Percentiles rank a stretch among this genome's conserved stretches.
Evolutionary conservation across 2,888 invertebrate species (phyloP).

Genomic region (Plemyria rubiginata): DNA sequence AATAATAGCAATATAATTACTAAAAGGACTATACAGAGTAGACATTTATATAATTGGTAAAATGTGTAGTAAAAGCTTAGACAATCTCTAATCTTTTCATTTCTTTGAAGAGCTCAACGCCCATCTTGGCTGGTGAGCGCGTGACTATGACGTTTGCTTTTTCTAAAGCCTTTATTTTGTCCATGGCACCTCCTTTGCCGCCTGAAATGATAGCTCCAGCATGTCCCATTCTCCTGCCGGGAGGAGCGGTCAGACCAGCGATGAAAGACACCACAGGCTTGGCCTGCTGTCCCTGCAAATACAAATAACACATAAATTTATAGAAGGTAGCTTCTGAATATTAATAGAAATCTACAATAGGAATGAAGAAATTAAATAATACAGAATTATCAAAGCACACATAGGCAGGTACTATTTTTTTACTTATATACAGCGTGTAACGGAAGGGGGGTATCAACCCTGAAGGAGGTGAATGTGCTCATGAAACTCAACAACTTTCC

Average conservation of each 20-base stretch:
- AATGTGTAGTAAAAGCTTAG: conserved; percentile 56
- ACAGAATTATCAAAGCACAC: background rate
- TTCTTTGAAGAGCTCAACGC: conserved; percentile 93
- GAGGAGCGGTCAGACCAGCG: conserved; percentile 99
- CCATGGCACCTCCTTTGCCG: conserved; percentile 98
- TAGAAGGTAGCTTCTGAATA: background rate
- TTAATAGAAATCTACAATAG: background rate
- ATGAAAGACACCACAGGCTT: conserved; percentile 99
- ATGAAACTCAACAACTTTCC: too few relatives aligned
- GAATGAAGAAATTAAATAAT: background rate
- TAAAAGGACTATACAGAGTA: conserved; percentile 70
- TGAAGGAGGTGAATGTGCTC: too few relatives aligned
- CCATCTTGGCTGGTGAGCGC: conserved; percentile 98
- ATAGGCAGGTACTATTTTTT: too few relatives aligned
- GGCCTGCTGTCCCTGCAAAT: conserved; percentile 90
- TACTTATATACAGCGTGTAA: too few relatives aligned
- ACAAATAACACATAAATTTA: conserved; percentile 16
- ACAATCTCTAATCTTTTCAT: conserved; percentile 92
- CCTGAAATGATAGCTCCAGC: conserved; percentile 99
- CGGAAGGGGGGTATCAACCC: too few relatives aligned
- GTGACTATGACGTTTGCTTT: conserved; percentile 97
- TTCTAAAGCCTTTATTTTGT: conserved; percentile 98
- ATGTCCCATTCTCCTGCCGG: conserved; percentile 99
- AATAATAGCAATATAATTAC: conserved; percentile 73
- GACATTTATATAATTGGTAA: conserved; percentile 51